Base-by-base conservation (phyloP, 2,113 vertebrate species). In the rat (Rattus norvegicus) region DNA sequence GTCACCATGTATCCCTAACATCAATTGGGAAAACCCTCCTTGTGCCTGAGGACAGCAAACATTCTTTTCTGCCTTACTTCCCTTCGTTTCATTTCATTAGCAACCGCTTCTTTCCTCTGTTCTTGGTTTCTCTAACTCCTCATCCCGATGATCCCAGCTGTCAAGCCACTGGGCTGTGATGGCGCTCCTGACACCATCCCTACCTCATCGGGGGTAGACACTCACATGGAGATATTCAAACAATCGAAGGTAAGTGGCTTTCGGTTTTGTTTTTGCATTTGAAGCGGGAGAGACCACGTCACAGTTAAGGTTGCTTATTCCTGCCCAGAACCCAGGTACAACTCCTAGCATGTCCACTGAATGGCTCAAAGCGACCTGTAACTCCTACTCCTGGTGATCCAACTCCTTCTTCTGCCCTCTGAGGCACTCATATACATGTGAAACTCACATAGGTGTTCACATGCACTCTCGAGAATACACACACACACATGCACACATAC, bases 41-140 rank as follows among this genome's bases (percentile, higher is more conserved):
- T 13, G 8, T 54, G 9, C 19, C 1, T 0, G 2, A 1, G 17
- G 81, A 84, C 6, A 63, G 33, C 17, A 20, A 2, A 5, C 8
- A 47, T 43, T 33, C 59, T 59, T 28, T 20, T 36, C 69, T 52
- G 39, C 22, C 1, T 39, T 10, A 13, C 49, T 80, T 30, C 24
- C 54, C 59, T n/a, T 10, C 7, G 0, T 26, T 91, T 30, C 22
- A 16, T 4, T 33, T 7, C 24, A 83, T 24, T 30, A n/a, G 56
- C 69, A 85, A 9, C 19, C 16, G 63, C 81, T 88, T 61, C 54
- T 26, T 11, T 1, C 26, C 59, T 84, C 54, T 11, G 0, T 28
- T 70, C 43, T 89, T 72, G 22, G 30, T 72, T 70, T 81, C 59
- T 89, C 43, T 88, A 10, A 22, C 70, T 33, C 28, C 36, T 80